These are phyloP conservation scores for Dynastes hyllus DNA, from an alignment of 2,888 invertebrate genomes.

Conservation along the genomic window DNA sequence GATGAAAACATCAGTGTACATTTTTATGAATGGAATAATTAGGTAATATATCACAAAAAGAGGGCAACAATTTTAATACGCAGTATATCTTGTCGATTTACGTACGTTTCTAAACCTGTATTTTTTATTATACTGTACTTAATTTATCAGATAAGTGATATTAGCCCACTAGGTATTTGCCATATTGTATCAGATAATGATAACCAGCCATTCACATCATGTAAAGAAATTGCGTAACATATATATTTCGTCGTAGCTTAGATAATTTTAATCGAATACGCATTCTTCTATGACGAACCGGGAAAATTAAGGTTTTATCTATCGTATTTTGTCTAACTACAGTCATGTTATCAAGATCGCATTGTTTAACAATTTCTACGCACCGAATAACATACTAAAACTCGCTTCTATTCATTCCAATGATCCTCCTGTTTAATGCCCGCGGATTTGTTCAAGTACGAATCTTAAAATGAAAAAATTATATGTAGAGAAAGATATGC, in stretches of 20 bases:
- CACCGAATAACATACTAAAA: background rate
- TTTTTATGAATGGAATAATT: too few relatives aligned
- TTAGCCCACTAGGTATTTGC: too few relatives aligned
- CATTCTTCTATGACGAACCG: background rate
- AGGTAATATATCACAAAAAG: too few relatives aligned
- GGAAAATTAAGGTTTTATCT: background rate
- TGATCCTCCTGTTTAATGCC: background rate
- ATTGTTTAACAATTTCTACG: background rate
- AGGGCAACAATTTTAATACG: too few relatives aligned
- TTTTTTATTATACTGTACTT: too few relatives aligned
- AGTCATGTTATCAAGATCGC: slow-evolving; percentile 4
- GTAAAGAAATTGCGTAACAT: background rate
- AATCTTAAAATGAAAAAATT: background rate
- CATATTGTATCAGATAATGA: background rate
- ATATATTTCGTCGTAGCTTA: background rate
- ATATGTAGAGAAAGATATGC: background rate
- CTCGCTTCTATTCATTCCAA: slow-evolving; percentile 1
- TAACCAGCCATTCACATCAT: background rate
- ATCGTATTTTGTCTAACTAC: background rate
- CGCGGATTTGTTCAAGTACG: background rate
- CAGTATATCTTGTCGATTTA: too few relatives aligned
- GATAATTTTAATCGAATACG: background rate
- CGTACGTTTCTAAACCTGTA: too few relatives aligned
- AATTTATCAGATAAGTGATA: too few relatives aligned
- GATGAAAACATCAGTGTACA: too few relatives aligned